Evolutionary conservation across 37 sponge, comb jelly and placozoan species (phyloP).

Genomic region (Petrosia ficiformis): DNA sequence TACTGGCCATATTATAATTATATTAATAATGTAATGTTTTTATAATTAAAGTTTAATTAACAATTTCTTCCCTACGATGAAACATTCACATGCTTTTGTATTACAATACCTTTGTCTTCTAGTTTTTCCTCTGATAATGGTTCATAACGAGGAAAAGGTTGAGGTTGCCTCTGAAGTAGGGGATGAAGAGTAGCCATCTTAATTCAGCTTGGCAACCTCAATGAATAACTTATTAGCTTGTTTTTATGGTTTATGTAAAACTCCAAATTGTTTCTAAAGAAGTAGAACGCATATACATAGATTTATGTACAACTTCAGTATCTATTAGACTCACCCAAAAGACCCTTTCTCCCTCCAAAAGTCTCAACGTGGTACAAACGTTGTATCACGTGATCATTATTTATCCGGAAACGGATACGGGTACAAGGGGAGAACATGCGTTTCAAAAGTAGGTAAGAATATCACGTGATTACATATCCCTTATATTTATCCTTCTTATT

Average conservation of each 20-base stretch:
- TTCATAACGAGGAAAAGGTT: conserved; percentile 51
- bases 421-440: not conserved
- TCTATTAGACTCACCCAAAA: no score
- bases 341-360: not conserved
- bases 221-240: not conserved
- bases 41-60: not conserved
- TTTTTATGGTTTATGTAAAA: no score
- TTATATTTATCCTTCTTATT: not conserved
- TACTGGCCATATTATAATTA: conserved; percentile 2
- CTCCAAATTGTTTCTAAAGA: no score
- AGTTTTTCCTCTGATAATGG: conserved; percentile 80
- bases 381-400: not conserved
- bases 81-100: not conserved
- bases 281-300: no score
- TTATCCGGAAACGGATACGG: not conserved
- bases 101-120: conserved; percentile 82
- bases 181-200: conserved; percentile 44
- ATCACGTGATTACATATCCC: not conserved
- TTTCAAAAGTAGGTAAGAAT: conserved; percentile 7
- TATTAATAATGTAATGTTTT: not conserved
- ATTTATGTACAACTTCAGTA: no score
- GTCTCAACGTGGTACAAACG: not conserved
- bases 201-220: not conserved
- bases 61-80: not conserved
- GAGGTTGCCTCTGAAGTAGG: conserved; percentile 61